A percentile compares a stretch with the other conserved stretches of the same genome.
phyloP scores from a whole-genome alignment of 2,888 invertebrate genomes.

The Scelioninae gen. 2 region DNA sequence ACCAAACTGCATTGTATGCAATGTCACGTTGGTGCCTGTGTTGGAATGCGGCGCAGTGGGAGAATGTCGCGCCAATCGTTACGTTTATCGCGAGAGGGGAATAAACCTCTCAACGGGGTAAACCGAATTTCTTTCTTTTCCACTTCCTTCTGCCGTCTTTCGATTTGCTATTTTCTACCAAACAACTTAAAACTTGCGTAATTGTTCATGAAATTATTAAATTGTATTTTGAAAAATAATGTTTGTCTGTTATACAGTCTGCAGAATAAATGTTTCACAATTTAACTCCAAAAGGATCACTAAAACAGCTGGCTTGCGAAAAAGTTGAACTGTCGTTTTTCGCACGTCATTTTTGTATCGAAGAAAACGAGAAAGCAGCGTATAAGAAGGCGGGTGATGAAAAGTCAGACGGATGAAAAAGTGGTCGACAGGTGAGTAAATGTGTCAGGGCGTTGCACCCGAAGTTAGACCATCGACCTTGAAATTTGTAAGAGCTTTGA shows the following conservation, averaged over 20 bases:
- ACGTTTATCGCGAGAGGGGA: constrained; percentile 46
- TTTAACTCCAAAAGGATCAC: no score
- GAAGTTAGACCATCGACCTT: constrained; percentile 47
- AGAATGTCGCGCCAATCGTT: constrained; percentile 55
- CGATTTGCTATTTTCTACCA: no score
- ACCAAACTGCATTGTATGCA: constrained; percentile 36
- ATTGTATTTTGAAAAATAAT: no score
- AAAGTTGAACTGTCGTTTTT: no score
- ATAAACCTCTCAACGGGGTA: constrained; percentile 25
- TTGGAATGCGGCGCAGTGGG: constrained; percentile 51
- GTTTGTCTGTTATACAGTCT: no score
- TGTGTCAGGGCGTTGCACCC: constrained; percentile 44
- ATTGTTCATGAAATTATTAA: no score
- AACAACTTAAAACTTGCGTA: no score
- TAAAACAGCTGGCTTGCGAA: no score
- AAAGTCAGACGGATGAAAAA: constrained; percentile 14
- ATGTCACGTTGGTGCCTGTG: constrained; percentile 41
- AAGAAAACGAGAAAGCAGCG: constrained; percentile 9
- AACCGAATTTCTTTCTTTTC: constrained; percentile 51
- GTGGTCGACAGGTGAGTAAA: constrained; percentile 25
- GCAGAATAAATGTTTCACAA: no score
- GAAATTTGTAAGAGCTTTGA: constrained; percentile 45
- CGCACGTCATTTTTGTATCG: constrained; percentile 12
- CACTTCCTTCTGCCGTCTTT: constrained; percentile 39
- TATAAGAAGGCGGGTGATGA: constrained; percentile 20